phyloP scores from a whole-genome alignment of 1,140 invertebrate species.

The Phymastichus coffea region DNA sequence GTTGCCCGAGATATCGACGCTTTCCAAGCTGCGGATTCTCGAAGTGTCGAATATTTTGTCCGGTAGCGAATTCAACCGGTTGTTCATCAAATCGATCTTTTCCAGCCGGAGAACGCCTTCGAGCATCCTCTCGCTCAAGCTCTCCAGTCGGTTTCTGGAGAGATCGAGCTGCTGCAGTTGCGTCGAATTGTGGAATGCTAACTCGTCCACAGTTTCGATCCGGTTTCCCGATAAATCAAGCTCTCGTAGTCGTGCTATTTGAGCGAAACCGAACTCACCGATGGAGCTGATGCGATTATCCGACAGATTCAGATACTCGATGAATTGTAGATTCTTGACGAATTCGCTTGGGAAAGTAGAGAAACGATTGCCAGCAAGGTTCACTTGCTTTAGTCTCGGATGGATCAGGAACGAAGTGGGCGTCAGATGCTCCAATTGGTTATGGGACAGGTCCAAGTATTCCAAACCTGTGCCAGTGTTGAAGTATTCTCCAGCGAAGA shows the following conservation, averaged over 20 bases:
- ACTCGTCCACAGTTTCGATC: conserved; percentile 78
- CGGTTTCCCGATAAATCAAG: conserved; percentile 73
- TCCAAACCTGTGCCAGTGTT: conserved; percentile 74
- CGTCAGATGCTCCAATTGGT: conserved; percentile 79
- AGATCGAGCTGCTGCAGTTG: conserved; percentile 81
- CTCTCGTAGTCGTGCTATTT: conserved; percentile 69
- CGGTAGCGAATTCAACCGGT: conserved; percentile 72
- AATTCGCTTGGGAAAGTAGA: conserved; percentile 81
- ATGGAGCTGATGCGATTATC: conserved; percentile 74
- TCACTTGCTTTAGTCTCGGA: conserved; percentile 68
- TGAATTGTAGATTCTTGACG: conserved; percentile 70
- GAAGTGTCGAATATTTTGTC: conserved; percentile 81
- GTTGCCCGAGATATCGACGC: conserved; percentile 78
- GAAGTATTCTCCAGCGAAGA: conserved; percentile 74
- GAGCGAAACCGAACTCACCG: conserved; percentile 81
- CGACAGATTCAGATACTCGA: conserved; percentile 75
- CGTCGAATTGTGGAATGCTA: conserved; percentile 87
- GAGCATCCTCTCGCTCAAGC: conserved; percentile 77
- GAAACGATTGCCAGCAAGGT: no score
- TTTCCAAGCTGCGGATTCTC: conserved; percentile 76
- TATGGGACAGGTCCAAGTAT: conserved; percentile 72
- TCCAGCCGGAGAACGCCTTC: conserved; percentile 78
- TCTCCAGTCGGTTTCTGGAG: conserved; percentile 72
- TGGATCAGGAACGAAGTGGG: conserved; percentile 81
- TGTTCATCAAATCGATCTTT: conserved; percentile 72